These are phyloP conservation scores for Lasiurus borealis DNA, from an alignment of 2,113 vertebrate species.

Conservation along the genomic window DNA sequence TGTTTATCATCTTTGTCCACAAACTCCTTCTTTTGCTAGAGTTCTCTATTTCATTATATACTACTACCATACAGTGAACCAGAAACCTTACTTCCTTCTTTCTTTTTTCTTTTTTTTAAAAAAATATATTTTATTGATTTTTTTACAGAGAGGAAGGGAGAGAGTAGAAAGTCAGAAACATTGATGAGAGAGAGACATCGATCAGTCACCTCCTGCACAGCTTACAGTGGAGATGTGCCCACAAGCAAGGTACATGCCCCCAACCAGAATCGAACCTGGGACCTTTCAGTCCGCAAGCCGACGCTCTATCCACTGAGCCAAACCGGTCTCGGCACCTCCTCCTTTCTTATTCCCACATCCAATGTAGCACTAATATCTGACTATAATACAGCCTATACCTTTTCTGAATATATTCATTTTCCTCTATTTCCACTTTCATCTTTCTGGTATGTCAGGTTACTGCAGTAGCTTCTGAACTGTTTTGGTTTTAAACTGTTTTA, in stretches of 20 bases:
- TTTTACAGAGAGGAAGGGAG: too few species aligned
- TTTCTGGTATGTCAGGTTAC: background rate
- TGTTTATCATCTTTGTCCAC: background rate
- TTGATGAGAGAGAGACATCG: too few species aligned
- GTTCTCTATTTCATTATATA: background rate
- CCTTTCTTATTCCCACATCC: background rate
- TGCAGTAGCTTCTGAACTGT: background rate
- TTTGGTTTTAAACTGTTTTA: conserved; percentile 3
- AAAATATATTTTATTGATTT: too few species aligned
- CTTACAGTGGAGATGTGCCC: too few species aligned
- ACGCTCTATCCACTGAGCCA: too few species aligned
- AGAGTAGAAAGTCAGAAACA: too few species aligned
- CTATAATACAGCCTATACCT: background rate
- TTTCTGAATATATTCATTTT: background rate
- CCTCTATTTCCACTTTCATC: background rate
- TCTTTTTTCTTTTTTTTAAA: too few species aligned
- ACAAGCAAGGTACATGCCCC: too few species aligned
- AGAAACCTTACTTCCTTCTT: background rate
- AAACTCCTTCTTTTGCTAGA: background rate
- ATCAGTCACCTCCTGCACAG: too few species aligned
- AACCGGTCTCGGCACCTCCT: too few species aligned
- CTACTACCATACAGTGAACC: background rate
- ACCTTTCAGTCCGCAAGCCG: too few species aligned
- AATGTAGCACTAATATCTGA: background rate
- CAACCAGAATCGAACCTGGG: too few species aligned